Conservation (phyloP, 2,888 invertebrate genomes). For the Oscheius onirici region DNA sequence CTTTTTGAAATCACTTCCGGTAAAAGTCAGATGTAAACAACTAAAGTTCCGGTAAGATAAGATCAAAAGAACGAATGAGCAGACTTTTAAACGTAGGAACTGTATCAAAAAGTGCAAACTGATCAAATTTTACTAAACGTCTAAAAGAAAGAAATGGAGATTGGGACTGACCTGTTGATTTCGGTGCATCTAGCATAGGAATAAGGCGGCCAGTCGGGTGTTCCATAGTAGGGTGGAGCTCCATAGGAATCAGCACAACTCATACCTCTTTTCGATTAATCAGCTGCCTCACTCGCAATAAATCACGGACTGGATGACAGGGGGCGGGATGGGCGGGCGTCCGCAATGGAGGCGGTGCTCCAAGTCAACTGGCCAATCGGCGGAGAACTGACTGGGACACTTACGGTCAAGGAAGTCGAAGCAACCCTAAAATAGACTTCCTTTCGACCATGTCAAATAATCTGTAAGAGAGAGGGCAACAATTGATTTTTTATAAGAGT, state of each 20-base stretch:
- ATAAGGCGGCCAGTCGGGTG: slow-evolving; percentile 46
- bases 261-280: slow-evolving; percentile 37
- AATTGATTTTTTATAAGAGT: too few species aligned
- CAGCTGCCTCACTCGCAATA: slow-evolving; percentile 33
- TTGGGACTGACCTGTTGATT: slow-evolving; percentile 22
- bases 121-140: not conserved
- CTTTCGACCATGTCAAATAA: too few species aligned
- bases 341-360: slow-evolving; percentile 2
- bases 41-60: too few species aligned
- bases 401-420: too few species aligned
- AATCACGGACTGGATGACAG: slow-evolving; percentile 34
- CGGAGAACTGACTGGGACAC: not conserved
- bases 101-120: not conserved
- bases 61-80: not conserved
- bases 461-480: too few species aligned
- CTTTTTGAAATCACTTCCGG: not conserved
- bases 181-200: slow-evolving; percentile 30
- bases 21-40: too few species aligned
- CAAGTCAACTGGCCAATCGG: not conserved
- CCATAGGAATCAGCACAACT: slow-evolving; percentile 52
- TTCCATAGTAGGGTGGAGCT: slow-evolving; percentile 40
- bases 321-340: slow-evolving; percentile 20
- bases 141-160: not conserved
- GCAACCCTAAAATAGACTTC: too few species aligned
- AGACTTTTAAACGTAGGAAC: not conserved